phyloP scores from a whole-genome alignment of 2,113 vertebrate genomes.

The Myrmecobius fasciatus region DNA sequence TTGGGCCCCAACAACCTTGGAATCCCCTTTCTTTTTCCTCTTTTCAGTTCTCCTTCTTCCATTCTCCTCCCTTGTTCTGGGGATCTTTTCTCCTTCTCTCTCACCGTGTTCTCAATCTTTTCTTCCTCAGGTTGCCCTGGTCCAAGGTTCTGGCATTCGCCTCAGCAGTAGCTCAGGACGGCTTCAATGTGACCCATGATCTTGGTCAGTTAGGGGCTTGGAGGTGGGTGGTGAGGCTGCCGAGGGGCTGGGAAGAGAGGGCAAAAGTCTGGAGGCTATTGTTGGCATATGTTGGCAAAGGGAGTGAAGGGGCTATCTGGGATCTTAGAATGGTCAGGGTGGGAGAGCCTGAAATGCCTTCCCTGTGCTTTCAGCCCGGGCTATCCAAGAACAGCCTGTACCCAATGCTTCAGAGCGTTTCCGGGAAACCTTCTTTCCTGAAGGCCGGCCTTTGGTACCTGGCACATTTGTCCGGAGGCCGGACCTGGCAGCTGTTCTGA shows the following conservation, averaged over 20 bases:
- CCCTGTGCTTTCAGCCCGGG: slow-evolving; percentile 85
- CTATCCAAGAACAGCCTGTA: slow-evolving; percentile 87
- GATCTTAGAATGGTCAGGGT: neutral
- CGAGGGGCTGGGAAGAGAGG: slow-evolving; percentile 17
- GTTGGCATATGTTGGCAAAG: slow-evolving; percentile 7
- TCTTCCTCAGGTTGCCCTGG: slow-evolving; percentile 89
- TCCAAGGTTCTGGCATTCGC: slow-evolving; percentile 89
- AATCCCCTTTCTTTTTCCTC: neutral
- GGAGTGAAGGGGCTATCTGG: neutral
- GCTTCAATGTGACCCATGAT: slow-evolving; percentile 96
- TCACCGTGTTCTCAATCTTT: slow-evolving; percentile 76
- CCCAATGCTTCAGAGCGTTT: slow-evolving; percentile 89
- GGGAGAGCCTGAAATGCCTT: neutral
- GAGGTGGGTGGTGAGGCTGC: slow-evolving; percentile 19
- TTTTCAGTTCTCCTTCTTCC: neutral
- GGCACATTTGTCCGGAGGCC: slow-evolving; percentile 87
- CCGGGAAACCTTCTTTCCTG: slow-evolving; percentile 89
- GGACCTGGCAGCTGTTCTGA: slow-evolving; percentile 91
- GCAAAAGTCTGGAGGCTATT: neutral
- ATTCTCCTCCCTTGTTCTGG: neutral
- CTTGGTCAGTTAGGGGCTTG: slow-evolving; percentile 88
- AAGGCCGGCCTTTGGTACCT: slow-evolving; percentile 85
- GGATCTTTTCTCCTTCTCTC: slow-evolving; percentile 48
- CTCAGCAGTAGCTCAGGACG: slow-evolving; percentile 90
- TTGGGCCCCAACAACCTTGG: neutral